These are phyloP conservation scores for Lacerta bilineata DNA, from an alignment of 2,797 vertebrate genomes.

Conservation along the genomic window DNA sequence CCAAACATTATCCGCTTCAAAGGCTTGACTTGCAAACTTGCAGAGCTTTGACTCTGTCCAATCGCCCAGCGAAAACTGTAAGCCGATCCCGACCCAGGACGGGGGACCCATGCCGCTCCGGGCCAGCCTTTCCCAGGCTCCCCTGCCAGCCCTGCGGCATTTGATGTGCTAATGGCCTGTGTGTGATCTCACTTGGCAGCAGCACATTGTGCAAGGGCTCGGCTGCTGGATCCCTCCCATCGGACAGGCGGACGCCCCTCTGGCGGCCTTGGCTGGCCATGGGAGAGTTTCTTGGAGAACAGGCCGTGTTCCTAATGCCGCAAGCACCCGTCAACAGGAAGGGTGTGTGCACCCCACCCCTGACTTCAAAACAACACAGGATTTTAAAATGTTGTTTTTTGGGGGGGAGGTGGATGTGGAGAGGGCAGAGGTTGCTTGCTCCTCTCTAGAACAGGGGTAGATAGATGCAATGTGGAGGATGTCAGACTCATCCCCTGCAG, in stretches of 20 bases:
- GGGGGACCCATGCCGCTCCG: conserved; percentile 71
- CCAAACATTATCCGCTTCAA: conserved; percentile 80
- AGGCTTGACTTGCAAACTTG: conserved; percentile 70
- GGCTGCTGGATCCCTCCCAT: conserved; percentile 57
- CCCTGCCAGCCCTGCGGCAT: conserved; percentile 64
- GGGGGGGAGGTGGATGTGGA: not conserved
- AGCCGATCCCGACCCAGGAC: conserved; percentile 70
- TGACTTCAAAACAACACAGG: not conserved
- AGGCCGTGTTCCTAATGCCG: not conserved
- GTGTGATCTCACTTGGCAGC: conserved; percentile 74
- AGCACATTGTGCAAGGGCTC: conserved; percentile 57
- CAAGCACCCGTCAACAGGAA: not conserved
- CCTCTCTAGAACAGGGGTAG: not conserved
- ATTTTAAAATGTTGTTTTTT: too few relatives aligned
- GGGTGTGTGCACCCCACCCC: not conserved
- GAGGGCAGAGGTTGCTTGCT: not conserved
- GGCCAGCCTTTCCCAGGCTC: conserved; percentile 73
- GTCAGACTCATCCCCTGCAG: not conserved
- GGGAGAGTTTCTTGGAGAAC: conserved; percentile 26
- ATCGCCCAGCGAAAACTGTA: conserved; percentile 76
- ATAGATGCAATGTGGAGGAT: not conserved
- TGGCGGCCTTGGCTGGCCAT: conserved; percentile 52
- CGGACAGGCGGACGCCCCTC: conserved; percentile 41
- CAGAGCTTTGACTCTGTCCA: conserved; percentile 73
- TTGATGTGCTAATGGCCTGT: conserved; percentile 74